A percentile compares a stretch with the other conserved stretches of the same genome.
Conservation (phyloP, 2,113 vertebrate genomes). For the Chrysemys picta region DNA sequence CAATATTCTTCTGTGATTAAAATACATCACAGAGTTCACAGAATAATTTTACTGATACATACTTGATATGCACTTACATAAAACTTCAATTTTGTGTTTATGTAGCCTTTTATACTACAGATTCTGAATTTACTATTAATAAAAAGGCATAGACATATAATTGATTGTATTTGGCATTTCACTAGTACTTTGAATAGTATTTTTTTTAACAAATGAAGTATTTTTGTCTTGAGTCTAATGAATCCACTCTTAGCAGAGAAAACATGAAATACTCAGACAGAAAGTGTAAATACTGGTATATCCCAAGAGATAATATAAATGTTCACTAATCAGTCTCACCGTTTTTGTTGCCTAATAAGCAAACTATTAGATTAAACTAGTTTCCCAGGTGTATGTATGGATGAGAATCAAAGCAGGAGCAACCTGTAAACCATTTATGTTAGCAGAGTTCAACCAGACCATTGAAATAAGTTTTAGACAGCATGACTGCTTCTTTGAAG, state of each 20-base stretch:
- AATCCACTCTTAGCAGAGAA: too few relatives aligned
- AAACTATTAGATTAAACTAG: not conserved
- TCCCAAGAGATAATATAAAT: not conserved
- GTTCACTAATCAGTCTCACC: not conserved
- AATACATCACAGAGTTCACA: not conserved
- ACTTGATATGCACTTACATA: not conserved
- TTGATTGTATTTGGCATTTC: not conserved
- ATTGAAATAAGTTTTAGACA: not conserved
- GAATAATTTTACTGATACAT: not conserved
- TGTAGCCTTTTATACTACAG: not conserved
- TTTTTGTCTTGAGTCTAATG: not conserved
- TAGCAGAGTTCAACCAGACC: not conserved
- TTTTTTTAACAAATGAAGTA: not conserved
- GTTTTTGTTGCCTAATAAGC: not conserved
- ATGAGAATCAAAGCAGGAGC: not conserved
- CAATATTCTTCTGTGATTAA: not conserved
- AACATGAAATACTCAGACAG: not conserved
- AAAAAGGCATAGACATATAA: not conserved
- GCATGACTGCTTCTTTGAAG: not conserved
- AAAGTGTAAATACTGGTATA: not conserved
- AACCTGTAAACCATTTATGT: not conserved
- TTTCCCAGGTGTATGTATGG: not conserved
- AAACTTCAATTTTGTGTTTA: not conserved
- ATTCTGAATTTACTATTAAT: not conserved
- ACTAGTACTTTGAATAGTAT: not conserved